Evolutionary conservation across 2,888 invertebrate species (phyloP), one percentile per base, ranked within the genome.

Genomic region (Micoletzkya japonica): DNA sequence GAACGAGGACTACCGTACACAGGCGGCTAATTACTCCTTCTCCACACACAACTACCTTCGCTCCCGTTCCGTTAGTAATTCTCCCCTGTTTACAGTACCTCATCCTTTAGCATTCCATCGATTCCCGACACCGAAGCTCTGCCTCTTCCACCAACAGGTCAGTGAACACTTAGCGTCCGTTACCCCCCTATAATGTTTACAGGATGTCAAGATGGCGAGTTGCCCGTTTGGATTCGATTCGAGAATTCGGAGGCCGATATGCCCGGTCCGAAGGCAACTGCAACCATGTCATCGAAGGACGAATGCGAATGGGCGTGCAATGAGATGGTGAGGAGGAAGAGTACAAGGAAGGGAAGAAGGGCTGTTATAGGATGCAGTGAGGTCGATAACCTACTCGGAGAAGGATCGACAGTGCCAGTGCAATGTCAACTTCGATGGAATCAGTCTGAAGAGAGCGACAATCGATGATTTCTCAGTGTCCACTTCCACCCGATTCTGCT

Each of bases 401-500:
- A 79, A 74, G 66, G 73, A 76, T 24, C 54, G 58, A 4, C 70
- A 68, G 24, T 79, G 79, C 44, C 74, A 74, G 52, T 58, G 77
- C 60, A 75, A 74, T 50, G 58, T 63, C 39, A 60, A 72, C 30
- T 75, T 74, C 26, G 74, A 77, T 54, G 79, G 79, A 36, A 74
- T 79, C 17, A 52, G 71, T 3, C 70, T 79, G 37, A 73, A 72
- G 59, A 60, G 67, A 17, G 73, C 77, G 24, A 49, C 54, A 0
- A 63, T 39, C n/a, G 76, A 75, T 34, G 77, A 76, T 58, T 77
- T 76, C 73, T 72, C 76, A 17, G 76, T 60, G 24, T 70, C 70
- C 10, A 75, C 77, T 24, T 75, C 76, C 56, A 77, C 78, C 14
- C 74, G 74, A 59, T 79, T 79, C 76, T 79, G 79, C 67, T 79